These are phyloP conservation scores for Panzeria rudis DNA, from an alignment of 2,888 invertebrate species.

Conservation along the genomic window DNA sequence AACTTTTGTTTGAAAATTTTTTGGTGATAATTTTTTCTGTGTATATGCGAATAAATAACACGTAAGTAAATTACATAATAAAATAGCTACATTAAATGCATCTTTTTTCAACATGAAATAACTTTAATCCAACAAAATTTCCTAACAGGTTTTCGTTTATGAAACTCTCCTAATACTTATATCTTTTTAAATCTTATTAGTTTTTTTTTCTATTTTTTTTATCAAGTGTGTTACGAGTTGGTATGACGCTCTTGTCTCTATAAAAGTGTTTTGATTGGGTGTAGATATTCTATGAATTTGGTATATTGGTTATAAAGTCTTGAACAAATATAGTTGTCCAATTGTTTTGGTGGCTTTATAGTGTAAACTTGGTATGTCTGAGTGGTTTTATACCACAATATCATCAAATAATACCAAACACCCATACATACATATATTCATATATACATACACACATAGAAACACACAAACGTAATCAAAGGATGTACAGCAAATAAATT, in stretches of 20 bases:
- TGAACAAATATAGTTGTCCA: conserved; percentile 67
- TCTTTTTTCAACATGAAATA: too few species aligned
- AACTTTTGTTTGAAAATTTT: too few species aligned
- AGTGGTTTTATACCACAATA: conserved; percentile 57
- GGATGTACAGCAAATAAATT: conserved; percentile 53
- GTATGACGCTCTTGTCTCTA: not conserved
- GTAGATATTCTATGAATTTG: not conserved
- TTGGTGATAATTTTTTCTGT: too few species aligned
- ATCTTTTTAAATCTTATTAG: conserved; percentile 15
- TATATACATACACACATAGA: not conserved
- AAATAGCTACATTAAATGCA: too few species aligned
- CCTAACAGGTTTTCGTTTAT: not conserved
- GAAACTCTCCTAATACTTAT: not conserved
- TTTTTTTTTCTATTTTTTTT: not conserved
- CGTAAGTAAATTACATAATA: too few species aligned
- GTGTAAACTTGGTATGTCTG: conserved; percentile 67
- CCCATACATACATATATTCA: not conserved
- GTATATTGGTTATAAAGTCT: conserved; percentile 53
- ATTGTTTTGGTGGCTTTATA: conserved; percentile 70
- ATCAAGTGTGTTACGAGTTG: conserved; percentile 3
- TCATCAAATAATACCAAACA: conserved; percentile 32
- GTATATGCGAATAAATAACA: too few species aligned
- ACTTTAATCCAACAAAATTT: too few species aligned
- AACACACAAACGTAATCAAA: not conserved
- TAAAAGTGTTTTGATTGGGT: conserved; percentile 10